phyloP scores from a whole-genome alignment of 2,113 vertebrate genomes.

The Sylvia atricapilla region DNA sequence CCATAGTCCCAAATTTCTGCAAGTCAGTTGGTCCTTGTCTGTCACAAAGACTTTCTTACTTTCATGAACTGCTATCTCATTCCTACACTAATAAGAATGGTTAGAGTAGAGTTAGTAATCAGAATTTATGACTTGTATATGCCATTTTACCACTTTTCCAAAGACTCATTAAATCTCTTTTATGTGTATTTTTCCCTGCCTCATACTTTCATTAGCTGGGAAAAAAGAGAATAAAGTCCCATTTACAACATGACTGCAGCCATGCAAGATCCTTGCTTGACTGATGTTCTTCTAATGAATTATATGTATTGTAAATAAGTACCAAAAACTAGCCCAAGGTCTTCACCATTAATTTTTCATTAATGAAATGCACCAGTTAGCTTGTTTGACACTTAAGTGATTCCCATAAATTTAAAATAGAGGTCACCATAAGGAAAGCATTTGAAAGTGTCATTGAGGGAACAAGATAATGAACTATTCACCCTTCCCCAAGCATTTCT shows the following conservation, averaged over 20 bases:
- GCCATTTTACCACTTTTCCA: constrained; percentile 69
- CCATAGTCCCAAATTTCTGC: background rate
- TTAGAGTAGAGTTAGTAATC: constrained; percentile 60
- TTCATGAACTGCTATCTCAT: constrained; percentile 40
- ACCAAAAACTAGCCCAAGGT: constrained; percentile 61
- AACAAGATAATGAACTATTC: constrained; percentile 57
- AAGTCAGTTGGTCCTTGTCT: background rate
- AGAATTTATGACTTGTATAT: constrained; percentile 74
- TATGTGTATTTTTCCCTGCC: constrained; percentile 69
- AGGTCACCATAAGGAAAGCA: constrained; percentile 64
- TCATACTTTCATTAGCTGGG: constrained; percentile 71
- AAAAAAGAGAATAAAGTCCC: constrained; percentile 66
- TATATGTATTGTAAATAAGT: constrained; percentile 76
- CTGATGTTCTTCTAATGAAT: constrained; percentile 71
- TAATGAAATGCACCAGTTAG: constrained; percentile 79
- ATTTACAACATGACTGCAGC: constrained; percentile 52
- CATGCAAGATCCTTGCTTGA: constrained; percentile 54
- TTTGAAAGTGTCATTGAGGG: constrained; percentile 65
- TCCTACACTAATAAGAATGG: constrained; percentile 55
- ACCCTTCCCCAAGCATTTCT: constrained; percentile 52
- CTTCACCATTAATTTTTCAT: constrained; percentile 79
- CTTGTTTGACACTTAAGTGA: constrained; percentile 75
- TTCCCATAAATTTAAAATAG: constrained; percentile 74
- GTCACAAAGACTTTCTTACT: constrained; percentile 3
- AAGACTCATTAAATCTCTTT: constrained; percentile 78